Evolutionary conservation across 2,113 vertebrate genomes (phyloP), one percentile per base, ranked within the genome.

Genomic region (Otocyon megalotis): DNA sequence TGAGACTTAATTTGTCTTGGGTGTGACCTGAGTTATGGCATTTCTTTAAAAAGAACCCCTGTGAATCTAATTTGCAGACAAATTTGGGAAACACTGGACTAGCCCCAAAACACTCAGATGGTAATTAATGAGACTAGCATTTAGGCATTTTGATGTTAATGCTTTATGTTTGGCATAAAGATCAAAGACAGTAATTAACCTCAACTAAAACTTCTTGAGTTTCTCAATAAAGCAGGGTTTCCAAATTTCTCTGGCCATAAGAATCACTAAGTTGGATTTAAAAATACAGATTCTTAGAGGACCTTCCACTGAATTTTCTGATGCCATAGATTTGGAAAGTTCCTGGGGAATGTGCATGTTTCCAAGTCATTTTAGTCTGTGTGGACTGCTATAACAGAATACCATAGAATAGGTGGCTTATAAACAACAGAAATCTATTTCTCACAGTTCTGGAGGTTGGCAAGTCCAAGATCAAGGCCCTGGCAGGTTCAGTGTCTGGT

Each of bases 131-230:
- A 65, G 32, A 37, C 11, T 83, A 19, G 32, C 83, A 22, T 56
- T 87, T 16, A 14, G 48, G 54, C 43, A 54, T 60, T 90, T 85
- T 69, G 14, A 74, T 37, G 28, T 87, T 48, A 69, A 83, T 77
- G 54, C 17, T 83, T 60, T 93, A 37, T 86, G 58, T 92, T 37
- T 86, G 11, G 6, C 60, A 63, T 89, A 86, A 92, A 93, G 22
- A 22, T 80, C 76, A 80, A 93, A 72, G 20, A 84, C 12, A 80
- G 84, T 74, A 35, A 79, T 89, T 95, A 94, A 71, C 4, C 53
- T 74, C 24, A 76, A 43, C 48, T 88, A 85, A 69, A 32, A 74
- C 14, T 11, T 62, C 28, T 2, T 88, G 58, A 92, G 14, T 60
- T 65, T 79, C 35, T 95, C 8, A 88, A 30, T 43, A 88, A 8